A percentile compares a stretch with the other conserved stretches of the same genome.
phyloP scores from a whole-genome alignment of 2,113 vertebrate species.

The Colistium nudipinnis region DNA sequence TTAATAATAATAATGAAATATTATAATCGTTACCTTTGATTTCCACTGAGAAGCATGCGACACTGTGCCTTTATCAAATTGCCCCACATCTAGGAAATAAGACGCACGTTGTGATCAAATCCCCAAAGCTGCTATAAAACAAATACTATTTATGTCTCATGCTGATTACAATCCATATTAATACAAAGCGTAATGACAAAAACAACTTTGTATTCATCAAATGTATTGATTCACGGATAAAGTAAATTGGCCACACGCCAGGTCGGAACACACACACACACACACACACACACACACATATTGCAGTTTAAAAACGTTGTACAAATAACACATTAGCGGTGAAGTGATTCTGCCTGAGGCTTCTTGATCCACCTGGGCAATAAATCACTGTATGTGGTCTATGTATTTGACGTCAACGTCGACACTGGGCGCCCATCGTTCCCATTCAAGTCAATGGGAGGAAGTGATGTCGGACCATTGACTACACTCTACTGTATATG shows the following conservation, averaged over 20 bases:
- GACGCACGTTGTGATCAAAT: background rate
- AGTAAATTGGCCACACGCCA: too few species aligned
- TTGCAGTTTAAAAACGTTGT: background rate
- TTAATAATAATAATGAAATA: slow-evolving; percentile 6
- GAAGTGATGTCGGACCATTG: background rate
- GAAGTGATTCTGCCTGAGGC: background rate
- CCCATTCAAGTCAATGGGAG: background rate
- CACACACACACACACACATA: background rate
- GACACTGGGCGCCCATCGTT: too few species aligned
- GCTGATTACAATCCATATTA: too few species aligned
- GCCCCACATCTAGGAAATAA: background rate
- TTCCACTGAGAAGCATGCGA: slow-evolving; percentile 66
- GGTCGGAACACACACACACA: slow-evolving; percentile 17
- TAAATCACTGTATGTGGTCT: background rate
- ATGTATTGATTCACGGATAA: background rate
- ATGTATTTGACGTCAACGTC: too few species aligned
- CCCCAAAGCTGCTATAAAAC: too few species aligned
- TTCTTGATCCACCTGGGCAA: background rate
- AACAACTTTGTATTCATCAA: too few species aligned
- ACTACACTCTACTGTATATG: background rate
- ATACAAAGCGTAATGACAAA: background rate
- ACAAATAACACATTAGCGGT: background rate
- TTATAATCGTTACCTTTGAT: slow-evolving; percentile 41
- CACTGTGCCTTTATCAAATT: slow-evolving; percentile 68
- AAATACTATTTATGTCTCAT: too few species aligned